Base-by-base conservation (phyloP, 2,113 vertebrate species). In the Carassius carassius region DNA sequence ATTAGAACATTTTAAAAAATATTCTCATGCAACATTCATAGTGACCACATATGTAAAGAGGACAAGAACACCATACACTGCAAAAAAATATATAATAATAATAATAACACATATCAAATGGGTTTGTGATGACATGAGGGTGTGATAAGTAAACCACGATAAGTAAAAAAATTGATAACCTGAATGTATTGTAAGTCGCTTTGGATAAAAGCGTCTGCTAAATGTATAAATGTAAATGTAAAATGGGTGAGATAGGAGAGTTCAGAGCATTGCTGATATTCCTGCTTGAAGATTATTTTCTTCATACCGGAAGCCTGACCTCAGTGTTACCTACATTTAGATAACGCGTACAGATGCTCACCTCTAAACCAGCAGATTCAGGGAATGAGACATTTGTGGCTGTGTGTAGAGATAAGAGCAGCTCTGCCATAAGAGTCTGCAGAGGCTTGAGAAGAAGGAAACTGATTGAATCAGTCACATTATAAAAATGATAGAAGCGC, bases 401-500 rank as follows among this genome's bases (percentile, higher is more conserved):
- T 72, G 62, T 1, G 1, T 86, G 62, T 78, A 60, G 60, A 86
- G 81, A 78, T 78, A 78, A 86, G 73, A 58, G 75, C 63, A 21
- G 63, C 5, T 41, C 65, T 78, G 62, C 62, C 25, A 19, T 19
- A 62, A 35, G 44, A 65, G 10, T 51, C n/a, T 49, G 44, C 25
- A 35, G 44, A 76, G 69, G 51, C 25, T 49, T n/a, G 70, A 54
- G 60, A 41, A 51, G 58, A 16, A n/a, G 25, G 17, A 63, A 78
- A 72, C 86, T 93, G 91, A 93, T 92, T 91, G 90, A 93, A 91
- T 85, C 85, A 88, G 91, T 80, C 90, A 90, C 89, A 92, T 94
- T 92, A 92, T 87, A 88, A 76, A 91, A 89, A 88, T 87, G 91
- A 91, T 92, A 84, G 84, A 89, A 85, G 87, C 16, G 2, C 87